Base-by-base conservation (phyloP, 2,113 vertebrate genomes). In the Pteropus alecto region DNA sequence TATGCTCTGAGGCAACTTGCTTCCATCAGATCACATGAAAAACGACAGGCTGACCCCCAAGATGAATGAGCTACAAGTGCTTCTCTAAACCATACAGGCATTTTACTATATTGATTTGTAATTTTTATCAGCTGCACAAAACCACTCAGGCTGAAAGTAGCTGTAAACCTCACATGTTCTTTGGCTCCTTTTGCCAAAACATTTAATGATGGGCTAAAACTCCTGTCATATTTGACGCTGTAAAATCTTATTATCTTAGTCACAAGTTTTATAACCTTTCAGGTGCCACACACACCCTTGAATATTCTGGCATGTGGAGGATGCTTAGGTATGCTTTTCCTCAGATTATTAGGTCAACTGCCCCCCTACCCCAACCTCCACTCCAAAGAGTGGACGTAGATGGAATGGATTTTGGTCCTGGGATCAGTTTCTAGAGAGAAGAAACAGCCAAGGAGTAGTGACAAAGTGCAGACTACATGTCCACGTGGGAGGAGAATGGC, bases 1-100 rank as follows among this genome's bases (percentile, higher is more conserved):
- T 83, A 88, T 61, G 92, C 96, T 96, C 86, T 86, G 58, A 97
- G 95, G 65, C 96, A 96, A 83, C 94, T 71, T 94, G 95, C 33
- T 95, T 56, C 71, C 30, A 97, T 97, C 70, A 73, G 76, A 94
- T 58, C 76, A 60, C 19, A 1, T 7, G 93, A 93, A 67, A 94
- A 97, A 93, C 61, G 63, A 67, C 48, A n/a, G 89, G 97, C 90
- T 93, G 87, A 51, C 92, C 87, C 65, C 33, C 60, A 54, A 81
- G 71, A 93, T 81, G 46, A 97, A 74, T 1, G 4, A 0, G 48
- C 82, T 0, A 87, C 84, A 38, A 61, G 38, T 48, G 76, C 21
- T 76, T 82, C 76, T 83, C 63, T 61, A 83, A 38, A 48, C 87
- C 93, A 92, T 46, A 38, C 15, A 48, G 70, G 54, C 73, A 51